These are phyloP conservation scores for Cebus imitator DNA, from an alignment of 2,113 vertebrate genomes.

Conservation along the genomic window DNA sequence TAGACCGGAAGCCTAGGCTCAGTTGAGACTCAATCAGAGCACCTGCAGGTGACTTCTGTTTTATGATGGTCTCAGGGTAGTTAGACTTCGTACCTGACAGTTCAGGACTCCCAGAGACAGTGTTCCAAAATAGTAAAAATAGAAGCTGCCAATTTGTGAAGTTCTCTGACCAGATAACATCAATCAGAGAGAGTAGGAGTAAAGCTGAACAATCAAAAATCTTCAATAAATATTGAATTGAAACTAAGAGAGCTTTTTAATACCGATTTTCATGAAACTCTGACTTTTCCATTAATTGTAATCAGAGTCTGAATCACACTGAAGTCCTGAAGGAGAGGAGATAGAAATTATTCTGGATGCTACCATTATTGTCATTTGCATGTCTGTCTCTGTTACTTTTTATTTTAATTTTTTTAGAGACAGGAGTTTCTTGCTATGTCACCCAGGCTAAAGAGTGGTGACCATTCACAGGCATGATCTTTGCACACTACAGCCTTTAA, in stretches of 20 bases:
- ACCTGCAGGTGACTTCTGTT: not conserved
- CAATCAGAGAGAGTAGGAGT: not conserved
- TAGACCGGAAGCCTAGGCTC: not conserved
- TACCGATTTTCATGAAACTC: not conserved
- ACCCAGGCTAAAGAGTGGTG: not conserved
- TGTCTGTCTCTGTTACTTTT: not conserved
- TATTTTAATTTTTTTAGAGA: not conserved
- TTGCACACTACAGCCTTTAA: too few species aligned
- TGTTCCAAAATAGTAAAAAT: not conserved
- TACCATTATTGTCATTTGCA: not conserved
- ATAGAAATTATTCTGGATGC: not conserved
- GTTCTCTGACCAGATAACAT: not conserved
- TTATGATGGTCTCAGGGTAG: not conserved
- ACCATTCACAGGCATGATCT: too few species aligned
- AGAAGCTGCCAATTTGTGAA: not conserved
- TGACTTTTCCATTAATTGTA: not conserved
- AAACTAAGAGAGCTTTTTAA: not conserved
- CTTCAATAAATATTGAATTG: not conserved
- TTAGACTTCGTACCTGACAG: not conserved
- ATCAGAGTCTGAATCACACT: not conserved
- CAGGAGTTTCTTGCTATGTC: not conserved
- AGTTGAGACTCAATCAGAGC: not conserved
- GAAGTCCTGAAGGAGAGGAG: not conserved
- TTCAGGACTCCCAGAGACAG: not conserved
- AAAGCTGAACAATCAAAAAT: not conserved